Base-by-base conservation (phyloP, 2,113 vertebrate genomes). In the Cottus gobio region DNA sequence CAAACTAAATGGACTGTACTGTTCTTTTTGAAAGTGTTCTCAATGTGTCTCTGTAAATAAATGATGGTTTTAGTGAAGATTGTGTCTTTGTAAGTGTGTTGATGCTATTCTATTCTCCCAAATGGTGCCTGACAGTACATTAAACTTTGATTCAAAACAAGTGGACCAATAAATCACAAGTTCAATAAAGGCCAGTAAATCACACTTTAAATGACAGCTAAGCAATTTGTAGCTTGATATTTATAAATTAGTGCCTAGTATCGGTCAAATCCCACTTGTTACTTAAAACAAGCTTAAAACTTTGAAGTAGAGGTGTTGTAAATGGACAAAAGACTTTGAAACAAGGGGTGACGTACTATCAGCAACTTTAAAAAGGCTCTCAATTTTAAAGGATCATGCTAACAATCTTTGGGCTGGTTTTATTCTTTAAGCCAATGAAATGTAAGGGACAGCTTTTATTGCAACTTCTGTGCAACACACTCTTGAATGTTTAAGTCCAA, bases 41-140 rank as follows among this genome's bases (percentile, higher is more conserved):
- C 64, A 78, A 62, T 89, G 77, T 90, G 67, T 85, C 79, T 89
- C 86, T 94, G 87, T 92, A 92, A 95, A 95, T 94, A 95, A 94
- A 94, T 80, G 7, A 66, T 84, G 73, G 71, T 90, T 92, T 88
- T 92, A 93, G 90, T 82, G 86, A 89, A 71, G 28, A 44, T 3
- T 44, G 10, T 82, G 63, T 74, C 37, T 22, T 46, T 15, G 11
- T 74, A 7, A 50, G 18, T 72, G 48, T 68, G 58, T 24, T 48
- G 6, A 50, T 3, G n/a, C 7, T 26, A 16, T 70, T 70, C 7
- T 26, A 16, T 70, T 70, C 34, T 69, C 18, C 48, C 5, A 57
- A 68, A 72, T 48, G 39, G n/a, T 65, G 42, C 24, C 11, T 28
- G 44, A 42, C 11, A 26, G 34, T 13, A 28, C 7, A 26, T 15